Percentiles rank a stretch among this genome's conserved stretches.
Conservation (phyloP, 2,113 vertebrate genomes). For the Myotis yumanensis region DNA sequence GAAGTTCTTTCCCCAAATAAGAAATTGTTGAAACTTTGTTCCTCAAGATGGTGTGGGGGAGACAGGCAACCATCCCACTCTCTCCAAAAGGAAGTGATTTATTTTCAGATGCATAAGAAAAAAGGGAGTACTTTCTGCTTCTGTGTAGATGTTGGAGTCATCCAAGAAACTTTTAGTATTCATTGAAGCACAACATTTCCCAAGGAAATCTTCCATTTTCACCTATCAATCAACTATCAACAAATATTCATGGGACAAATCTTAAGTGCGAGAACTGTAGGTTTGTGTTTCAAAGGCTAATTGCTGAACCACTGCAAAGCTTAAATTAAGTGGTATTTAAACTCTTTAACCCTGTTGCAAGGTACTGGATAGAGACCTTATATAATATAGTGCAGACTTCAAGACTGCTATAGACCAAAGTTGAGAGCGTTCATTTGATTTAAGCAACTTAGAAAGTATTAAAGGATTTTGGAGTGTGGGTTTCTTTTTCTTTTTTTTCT, state of each 20-base stretch:
- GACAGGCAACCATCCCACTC: neutral
- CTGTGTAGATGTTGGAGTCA: neutral
- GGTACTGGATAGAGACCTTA: neutral
- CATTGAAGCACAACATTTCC: neutral
- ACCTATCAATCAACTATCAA: neutral
- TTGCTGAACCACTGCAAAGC: neutral
- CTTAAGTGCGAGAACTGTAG: neutral
- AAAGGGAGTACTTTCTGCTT: neutral
- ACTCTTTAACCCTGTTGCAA: neutral
- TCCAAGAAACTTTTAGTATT: neutral
- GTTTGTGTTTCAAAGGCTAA: neutral
- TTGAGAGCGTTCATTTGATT: neutral
- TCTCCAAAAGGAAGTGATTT: conserved; percentile 31
- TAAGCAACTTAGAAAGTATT: neutral
- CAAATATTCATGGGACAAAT: neutral
- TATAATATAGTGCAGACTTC: neutral
- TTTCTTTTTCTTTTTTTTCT: neutral
- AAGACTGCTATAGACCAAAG: neutral
- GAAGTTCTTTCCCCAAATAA: conserved; percentile 43
- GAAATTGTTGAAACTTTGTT: conserved; percentile 21
- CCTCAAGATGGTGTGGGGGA: conserved; percentile 19
- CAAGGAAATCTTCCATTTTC: neutral
- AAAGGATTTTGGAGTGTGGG: neutral
- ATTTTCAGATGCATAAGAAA: conserved; percentile 41
- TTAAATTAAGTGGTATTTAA: neutral